Evolutionary conservation across 35 echinoderm and acorn worm genomes (phyloP), one percentile per base, ranked within the genome.

Genomic region (Nesometra sesokonis): DNA sequence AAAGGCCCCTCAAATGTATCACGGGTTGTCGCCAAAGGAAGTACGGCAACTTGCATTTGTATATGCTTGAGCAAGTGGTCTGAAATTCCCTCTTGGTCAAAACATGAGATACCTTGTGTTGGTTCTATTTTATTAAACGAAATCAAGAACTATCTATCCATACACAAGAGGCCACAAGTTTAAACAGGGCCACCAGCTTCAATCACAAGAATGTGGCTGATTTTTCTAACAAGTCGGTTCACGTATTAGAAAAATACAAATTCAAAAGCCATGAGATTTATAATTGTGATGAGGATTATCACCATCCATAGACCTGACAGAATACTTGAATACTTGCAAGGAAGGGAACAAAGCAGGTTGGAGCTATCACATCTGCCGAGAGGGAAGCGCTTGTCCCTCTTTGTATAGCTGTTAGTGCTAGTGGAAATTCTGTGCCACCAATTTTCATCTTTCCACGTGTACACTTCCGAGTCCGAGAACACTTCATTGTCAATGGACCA

Each of bases 311-410:
- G 40, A 84, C 88, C 0, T 27, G 47, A 84, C 52, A 3, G 81
- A 5, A 76, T 89, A 35, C n/a, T n/a, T n/a, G n/a, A n/a, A n/a
- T n/a, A n/a, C 43, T 89, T 0, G 88, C 88, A 76, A 35, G 78
- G 77, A n/a, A 57, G 32, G 80, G 88, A 35, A 36, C 34, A 23
- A 89, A 84, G 81, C 88, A 89, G 77, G 88, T 89, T 0, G 88
- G 88, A 5, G 46, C 80, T 13, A 76, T 76, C 30, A 82, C 88
- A 34, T 39, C 80, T 19, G 77, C 29, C 34, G 80, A 89, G 83
- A 29, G 88, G 5, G 88, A 81, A 3, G 77, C 79, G 5, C 40
- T 89, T n/a, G 84, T 83, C 13, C 83, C 80, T 30, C 19, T 76
- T 23, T 30, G 15, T 32, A 37, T 57, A 37, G 80, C 80, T 32